Base-by-base conservation (phyloP, 53 echinoderm and acorn worm genomes). In the Zoroaster sp. region DNA sequence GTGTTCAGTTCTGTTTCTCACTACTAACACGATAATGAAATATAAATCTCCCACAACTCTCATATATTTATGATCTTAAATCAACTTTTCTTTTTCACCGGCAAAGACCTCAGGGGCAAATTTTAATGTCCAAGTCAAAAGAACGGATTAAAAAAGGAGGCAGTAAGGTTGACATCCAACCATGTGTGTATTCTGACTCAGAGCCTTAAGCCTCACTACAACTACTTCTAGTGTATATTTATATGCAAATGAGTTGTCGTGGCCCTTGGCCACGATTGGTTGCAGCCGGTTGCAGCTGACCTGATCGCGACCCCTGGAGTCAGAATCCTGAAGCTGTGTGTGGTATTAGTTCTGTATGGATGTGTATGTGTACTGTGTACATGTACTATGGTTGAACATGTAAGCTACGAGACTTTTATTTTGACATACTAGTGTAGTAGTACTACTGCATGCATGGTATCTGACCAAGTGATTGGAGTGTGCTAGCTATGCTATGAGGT, bases 211-310 rank as follows among this genome's bases (percentile, higher is more conserved):
- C 66, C 85, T 33, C 35, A 70, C 70, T 28, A 59, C n/a, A n/a
- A n/a, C 63, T 59, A 59, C 63, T 69, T 21, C 46, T 85, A 46
- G 69, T 85, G 69, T 85, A 85, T 71, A 85, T 85, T 85, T 69
- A 85, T 85, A 85, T 85, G 85, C 85, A 85, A 85, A 85, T 85
- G 66, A 85, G 85, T 85, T 33, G 45, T 71, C 71, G 45, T 69
- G 85, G 85, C 85, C 85, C 85, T 71, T 71, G 85, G 85, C 85
- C 85, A 85, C 85, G 85, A 85, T 85, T 85, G 85, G 85, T 85
- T 85, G 85, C 85, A 85, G 85, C 85, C 85, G 70, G 71, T 85
- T 85, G 85, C 85, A 85, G 85, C 85, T 85, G 85, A 85, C 85
- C 85, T 85, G 70, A 85, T 85, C 85, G 46, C 51, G 85, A 85